Percentiles rank a stretch among this genome's conserved stretches.
Conservation (phyloP, 1,140 invertebrate species). For the Bombus balteatus region DNA sequence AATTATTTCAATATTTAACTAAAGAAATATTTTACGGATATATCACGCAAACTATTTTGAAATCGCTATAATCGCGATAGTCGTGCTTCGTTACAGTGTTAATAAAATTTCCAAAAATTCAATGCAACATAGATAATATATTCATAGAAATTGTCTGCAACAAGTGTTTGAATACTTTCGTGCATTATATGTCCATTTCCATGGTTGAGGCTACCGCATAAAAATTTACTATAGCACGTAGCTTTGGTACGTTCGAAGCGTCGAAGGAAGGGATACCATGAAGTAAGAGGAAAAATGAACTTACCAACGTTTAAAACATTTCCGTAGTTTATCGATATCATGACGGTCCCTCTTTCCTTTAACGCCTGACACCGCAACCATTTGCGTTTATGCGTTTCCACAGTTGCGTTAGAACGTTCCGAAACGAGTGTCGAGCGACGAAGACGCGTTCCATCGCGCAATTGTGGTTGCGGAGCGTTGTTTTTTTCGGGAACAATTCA, state of each 20-base stretch:
- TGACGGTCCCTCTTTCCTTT: background rate
- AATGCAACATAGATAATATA: background rate
- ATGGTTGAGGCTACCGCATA: background rate
- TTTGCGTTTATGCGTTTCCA: conserved; percentile 18
- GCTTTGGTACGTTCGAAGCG: background rate
- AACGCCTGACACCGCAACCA: background rate
- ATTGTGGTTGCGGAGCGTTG: conserved; percentile 44
- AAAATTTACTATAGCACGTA: background rate
- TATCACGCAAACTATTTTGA: too few relatives aligned
- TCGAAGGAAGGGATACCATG: too few relatives aligned
- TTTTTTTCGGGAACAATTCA: conserved; percentile 44
- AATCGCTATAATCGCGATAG: too few relatives aligned
- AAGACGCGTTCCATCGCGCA: background rate
- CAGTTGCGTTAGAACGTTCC: background rate
- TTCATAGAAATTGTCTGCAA: background rate
- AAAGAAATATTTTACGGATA: too few relatives aligned
- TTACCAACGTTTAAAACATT: background rate
- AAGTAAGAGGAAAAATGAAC: background rate
- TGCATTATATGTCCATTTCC: background rate
- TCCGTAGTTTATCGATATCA: background rate
- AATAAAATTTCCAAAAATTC: background rate
- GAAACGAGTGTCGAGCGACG: conserved; percentile 34
- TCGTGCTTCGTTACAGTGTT: background rate
- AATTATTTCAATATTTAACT: too few relatives aligned
- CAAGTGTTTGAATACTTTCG: background rate